Percentiles rank a stretch among this genome's conserved stretches.
Conservation (phyloP, 2,113 vertebrate species). For the Otis tarda region DNA sequence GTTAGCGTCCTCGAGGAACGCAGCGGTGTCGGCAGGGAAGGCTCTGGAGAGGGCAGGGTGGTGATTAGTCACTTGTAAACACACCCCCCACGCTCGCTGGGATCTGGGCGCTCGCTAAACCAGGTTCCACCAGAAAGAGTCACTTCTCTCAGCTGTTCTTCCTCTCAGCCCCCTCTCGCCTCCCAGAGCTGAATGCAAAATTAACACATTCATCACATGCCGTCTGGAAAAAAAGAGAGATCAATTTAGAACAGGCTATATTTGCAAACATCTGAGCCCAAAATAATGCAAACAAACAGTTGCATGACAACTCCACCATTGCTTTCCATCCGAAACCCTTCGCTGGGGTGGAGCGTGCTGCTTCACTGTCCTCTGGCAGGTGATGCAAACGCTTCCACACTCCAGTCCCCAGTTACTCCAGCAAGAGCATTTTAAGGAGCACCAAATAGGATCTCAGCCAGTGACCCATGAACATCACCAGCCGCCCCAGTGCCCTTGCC, state of each 20-base stretch:
- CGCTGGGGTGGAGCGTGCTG: neutral
- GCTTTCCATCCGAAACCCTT: neutral
- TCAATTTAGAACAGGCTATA: constrained; percentile 35
- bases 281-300: constrained; percentile 42
- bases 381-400: neutral
- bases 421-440: neutral
- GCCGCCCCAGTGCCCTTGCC: neutral
- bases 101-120: neutral
- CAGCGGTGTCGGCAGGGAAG: neutral
- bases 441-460: neutral
- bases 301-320: neutral
- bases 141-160: neutral
- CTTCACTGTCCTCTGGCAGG: neutral
- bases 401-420: neutral
- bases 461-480: neutral
- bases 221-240: neutral
- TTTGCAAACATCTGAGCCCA: constrained; percentile 65
- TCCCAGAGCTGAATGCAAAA: constrained; percentile 27
- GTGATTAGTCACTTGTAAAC: neutral
- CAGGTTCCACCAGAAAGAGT: neutral
- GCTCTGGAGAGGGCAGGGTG: neutral
- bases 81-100: neutral
- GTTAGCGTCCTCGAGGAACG: accelerated
- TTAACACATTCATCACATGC: constrained; percentile 43
- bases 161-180: neutral